Evolutionary conservation across 1,140 invertebrate species (phyloP), one percentile per base, ranked within the genome.

Genomic region (Saccostrea glomerata): DNA sequence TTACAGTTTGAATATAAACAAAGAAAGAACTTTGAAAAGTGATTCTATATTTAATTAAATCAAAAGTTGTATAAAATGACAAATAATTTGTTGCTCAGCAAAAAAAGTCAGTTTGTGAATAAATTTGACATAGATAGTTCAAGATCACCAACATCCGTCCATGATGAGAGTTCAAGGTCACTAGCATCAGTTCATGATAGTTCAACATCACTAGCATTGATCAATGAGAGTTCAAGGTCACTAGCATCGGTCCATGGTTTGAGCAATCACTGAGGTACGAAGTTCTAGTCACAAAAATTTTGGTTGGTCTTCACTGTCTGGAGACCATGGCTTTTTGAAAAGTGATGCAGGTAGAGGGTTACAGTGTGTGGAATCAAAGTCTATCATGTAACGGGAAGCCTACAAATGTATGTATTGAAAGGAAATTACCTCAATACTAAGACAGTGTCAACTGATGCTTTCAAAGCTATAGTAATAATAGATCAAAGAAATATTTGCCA

Each of bases 321-420:
- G 89, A 86, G 94, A 91, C 95, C 95, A 96, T n/a, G 97, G 97
- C 92, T 96, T 92, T 90, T 96, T 95, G 93, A 98, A 98, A 91
- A 96, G 96, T 87, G 96, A 95, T 7, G 95, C 90, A 2, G 97
- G 97, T 86, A 99, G 95, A 47, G 97, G 97, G 20, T 96, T 97
- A 95, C 98, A 99, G 95, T 99, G 98, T 13, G 97, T 97, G 0
- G 97, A 97, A 90, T 97, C 96, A 93, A 97, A 98, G 94, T 99
- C 98, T 88, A 97, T 96, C 96, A 99, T 96, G 95, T 98, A 97
- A 93, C 97, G 97, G 36, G 95, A 96, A 82, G 97, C 96, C 94
- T 94, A 89, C 23, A 91, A 91, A 84, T 58, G 87, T 47, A 36
- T 36, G 30, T 36, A 36, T 36, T 36, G 30, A 36, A 36, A 36